These are phyloP conservation scores for Campoletis sonorensis DNA, from an alignment of 1,140 invertebrate species.

Conservation along the genomic window DNA sequence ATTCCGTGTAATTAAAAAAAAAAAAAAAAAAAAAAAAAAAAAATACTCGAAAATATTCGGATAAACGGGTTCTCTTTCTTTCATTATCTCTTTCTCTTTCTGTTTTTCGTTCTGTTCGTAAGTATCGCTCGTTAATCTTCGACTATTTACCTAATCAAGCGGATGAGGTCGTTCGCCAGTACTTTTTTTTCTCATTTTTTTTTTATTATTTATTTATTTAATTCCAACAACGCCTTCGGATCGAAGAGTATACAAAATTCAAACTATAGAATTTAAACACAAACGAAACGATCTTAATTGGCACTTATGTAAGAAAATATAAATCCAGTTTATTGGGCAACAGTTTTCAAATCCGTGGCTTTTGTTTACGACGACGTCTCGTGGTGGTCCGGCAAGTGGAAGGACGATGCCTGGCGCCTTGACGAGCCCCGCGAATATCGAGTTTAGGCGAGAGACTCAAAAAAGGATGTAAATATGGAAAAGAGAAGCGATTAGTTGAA, in stretches of 20 bases:
- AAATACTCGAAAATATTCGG: background rate
- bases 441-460: background rate
- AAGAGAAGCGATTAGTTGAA: background rate
- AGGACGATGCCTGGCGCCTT: conserved; percentile 36
- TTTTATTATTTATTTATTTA: no score
- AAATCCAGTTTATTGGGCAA: conserved; percentile 32
- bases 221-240: conserved; percentile 31
- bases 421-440: conserved; percentile 31
- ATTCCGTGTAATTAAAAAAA: background rate
- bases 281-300: conserved; percentile 54
- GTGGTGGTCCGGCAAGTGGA: background rate
- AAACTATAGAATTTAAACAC: background rate
- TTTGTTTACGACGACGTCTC: conserved; percentile 38
- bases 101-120: conserved; percentile 27
- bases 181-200: background rate
- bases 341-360: conserved; percentile 24
- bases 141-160: conserved; percentile 18
- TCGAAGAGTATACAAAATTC: conserved; percentile 15
- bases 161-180: background rate
- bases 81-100: background rate
- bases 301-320: conserved; percentile 50
- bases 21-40: background rate
- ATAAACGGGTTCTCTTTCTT: background rate
- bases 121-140: conserved; percentile 52
- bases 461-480: background rate